phyloP scores from a whole-genome alignment of 2,797 vertebrate species.

The Kryptopterus vitreolus region DNA sequence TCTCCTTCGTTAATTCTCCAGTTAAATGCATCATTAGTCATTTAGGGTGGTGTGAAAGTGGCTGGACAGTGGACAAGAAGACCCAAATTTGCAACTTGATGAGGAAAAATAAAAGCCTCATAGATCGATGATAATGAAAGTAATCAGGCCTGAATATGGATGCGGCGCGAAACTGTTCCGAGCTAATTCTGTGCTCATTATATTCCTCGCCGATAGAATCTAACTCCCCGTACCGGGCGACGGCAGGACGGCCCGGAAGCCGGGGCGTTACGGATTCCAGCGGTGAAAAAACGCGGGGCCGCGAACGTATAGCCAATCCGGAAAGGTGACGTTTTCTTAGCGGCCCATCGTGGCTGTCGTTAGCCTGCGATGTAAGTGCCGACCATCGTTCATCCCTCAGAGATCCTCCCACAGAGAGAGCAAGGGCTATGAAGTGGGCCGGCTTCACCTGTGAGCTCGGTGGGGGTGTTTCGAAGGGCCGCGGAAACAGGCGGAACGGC shows the following conservation, averaged over 20 bases:
- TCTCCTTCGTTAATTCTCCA: slow-evolving; percentile 63
- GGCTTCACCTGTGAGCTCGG: slow-evolving; percentile 44
- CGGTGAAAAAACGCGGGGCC: slow-evolving; percentile 22
- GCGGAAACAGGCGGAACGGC: slow-evolving; percentile 52
- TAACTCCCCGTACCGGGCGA: slow-evolving; percentile 43
- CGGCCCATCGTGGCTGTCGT: slow-evolving; percentile 24
- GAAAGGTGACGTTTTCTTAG: slow-evolving; percentile 40
- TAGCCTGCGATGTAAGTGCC: slow-evolving; percentile 23
- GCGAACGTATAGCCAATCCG: slow-evolving; percentile 35
- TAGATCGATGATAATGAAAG: slow-evolving; percentile 63
- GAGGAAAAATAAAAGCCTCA: slow-evolving; percentile 63
- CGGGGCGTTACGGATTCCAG: slow-evolving; percentile 38
- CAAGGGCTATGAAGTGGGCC: slow-evolving; percentile 23
- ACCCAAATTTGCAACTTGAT: slow-evolving; percentile 64
- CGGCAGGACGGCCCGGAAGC: slow-evolving; percentile 39
- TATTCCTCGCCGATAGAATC: slow-evolving; percentile 52
- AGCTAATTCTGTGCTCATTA: slow-evolving; percentile 57
- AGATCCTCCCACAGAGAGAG: slow-evolving; percentile 25
- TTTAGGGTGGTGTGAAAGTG: slow-evolving; percentile 70
- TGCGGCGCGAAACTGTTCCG: slow-evolving; percentile 56
- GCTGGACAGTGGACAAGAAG: slow-evolving; percentile 65
- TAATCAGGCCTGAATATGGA: slow-evolving; percentile 60
- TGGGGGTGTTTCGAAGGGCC: slow-evolving; percentile 46
- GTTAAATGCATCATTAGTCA: slow-evolving; percentile 72
- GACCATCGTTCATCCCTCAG: slow-evolving; percentile 37